Conservation (phyloP, 2,888 invertebrate species). For the Nasonia oneida region DNA sequence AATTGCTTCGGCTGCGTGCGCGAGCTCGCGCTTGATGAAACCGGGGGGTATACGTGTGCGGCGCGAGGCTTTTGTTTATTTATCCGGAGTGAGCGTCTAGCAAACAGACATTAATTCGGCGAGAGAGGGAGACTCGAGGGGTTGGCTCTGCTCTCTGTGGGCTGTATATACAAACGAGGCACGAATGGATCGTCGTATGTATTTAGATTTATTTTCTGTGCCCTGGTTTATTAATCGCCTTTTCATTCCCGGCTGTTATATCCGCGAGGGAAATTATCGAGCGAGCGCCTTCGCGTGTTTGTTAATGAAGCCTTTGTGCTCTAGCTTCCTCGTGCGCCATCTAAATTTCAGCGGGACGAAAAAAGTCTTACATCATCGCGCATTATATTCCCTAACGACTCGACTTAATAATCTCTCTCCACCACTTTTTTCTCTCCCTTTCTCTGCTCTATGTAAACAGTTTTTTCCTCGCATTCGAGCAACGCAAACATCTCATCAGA, state of each 20-base stretch:
- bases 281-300: too few relatives aligned
- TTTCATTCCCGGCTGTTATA: neutral
- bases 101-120: conserved; percentile 47
- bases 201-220: neutral
- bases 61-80: conserved; percentile 47
- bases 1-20: conserved; percentile 43
- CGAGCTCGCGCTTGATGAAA: conserved; percentile 41
- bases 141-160: neutral
- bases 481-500: too few relatives aligned
- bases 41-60: neutral
- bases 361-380: conserved; percentile 8
- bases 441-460: neutral
- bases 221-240: neutral
- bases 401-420: neutral
- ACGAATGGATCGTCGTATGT: neutral
- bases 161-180: neutral
- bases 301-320: conserved; percentile 11
- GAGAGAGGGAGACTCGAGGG: neutral
- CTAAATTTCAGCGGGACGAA: neutral
- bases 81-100: conserved; percentile 31
- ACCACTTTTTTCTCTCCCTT: neutral
- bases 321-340: neutral
- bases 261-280: neutral
- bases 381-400: conserved; percentile 20
- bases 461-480: neutral